Evolutionary conservation across 2,888 invertebrate genomes (phyloP).

Genomic region (Acanthopleura granulata): DNA sequence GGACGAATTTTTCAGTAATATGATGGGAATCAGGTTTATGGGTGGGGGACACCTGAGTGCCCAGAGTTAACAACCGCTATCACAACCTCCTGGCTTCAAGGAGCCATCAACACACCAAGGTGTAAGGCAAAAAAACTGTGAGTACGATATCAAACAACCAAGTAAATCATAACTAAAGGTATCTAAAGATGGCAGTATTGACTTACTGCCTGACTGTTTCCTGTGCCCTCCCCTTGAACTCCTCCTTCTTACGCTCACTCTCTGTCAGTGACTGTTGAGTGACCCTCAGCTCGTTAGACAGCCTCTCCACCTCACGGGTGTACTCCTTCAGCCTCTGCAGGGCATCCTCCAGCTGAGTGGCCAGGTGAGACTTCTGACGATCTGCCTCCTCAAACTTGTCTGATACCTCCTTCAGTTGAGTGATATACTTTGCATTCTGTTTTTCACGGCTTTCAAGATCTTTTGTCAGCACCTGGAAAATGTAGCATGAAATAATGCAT

Average conservation of each 20-base stretch:
- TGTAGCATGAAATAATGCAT: neutral
- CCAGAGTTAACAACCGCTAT: too few relatives aligned
- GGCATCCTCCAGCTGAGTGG: conserved; percentile 57
- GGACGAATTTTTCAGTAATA: too few relatives aligned
- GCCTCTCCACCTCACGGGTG: conserved; percentile 54
- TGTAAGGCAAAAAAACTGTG: too few relatives aligned
- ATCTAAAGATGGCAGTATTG: neutral
- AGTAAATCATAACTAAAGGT: too few relatives aligned
- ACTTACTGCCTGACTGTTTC: conserved; percentile 66
- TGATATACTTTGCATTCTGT: conserved; percentile 28
- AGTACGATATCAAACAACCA: too few relatives aligned
- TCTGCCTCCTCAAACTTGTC: conserved; percentile 60
- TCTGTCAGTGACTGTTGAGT: conserved; percentile 54
- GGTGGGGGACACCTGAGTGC: too few relatives aligned
- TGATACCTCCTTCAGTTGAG: conserved; percentile 56
- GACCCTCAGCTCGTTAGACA: conserved; percentile 49
- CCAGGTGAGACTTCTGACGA: conserved; percentile 47
- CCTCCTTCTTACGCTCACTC: conserved; percentile 60
- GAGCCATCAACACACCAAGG: too few relatives aligned
- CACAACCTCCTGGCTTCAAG: too few relatives aligned
- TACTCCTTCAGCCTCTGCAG: conserved; percentile 49
- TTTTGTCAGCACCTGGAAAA: conserved; percentile 57
- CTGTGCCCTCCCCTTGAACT: conserved; percentile 63
- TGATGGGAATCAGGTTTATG: too few relatives aligned
- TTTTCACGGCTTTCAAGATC: conserved; percentile 46